Evolutionary conservation across 2,888 invertebrate genomes (phyloP).

Genomic region (Scaptomyza caliginosa): DNA sequence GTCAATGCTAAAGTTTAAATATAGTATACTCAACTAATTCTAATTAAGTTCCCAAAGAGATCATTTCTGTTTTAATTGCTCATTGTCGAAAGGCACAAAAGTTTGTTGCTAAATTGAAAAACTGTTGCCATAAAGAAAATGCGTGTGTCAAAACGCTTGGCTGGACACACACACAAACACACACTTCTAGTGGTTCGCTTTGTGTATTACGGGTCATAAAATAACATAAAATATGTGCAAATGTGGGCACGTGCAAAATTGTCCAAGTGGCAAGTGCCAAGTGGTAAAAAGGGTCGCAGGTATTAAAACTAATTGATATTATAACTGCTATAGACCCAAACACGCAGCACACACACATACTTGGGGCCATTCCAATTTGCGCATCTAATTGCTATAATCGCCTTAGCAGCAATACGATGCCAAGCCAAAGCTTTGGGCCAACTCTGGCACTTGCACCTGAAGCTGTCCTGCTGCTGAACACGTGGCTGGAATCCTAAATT

Average conservation of each 20-base stretch:
- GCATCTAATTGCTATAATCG: conserved; percentile 59
- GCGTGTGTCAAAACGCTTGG: not conserved
- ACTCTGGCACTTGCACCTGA: not conserved
- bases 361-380: conserved; percentile 18
- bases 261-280: conserved; percentile 30
- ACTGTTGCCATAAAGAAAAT: conserved; percentile 2
- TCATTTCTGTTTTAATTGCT: not conserved
- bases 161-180: not conserved
- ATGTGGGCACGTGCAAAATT: conserved; percentile 33
- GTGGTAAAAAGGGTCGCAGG: conserved; percentile 53
- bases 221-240: not conserved
- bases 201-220: not conserved
- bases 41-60: not conserved
- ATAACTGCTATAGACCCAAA: conserved; percentile 51
- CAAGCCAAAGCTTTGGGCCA: not conserved
- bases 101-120: conserved; percentile 2
- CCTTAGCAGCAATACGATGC: conserved; percentile 30
- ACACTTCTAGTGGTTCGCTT: conserved; percentile 5
- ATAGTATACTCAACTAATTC: not conserved
- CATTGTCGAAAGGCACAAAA: not conserved
- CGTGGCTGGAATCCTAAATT: conserved; percentile 43
- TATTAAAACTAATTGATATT: conserved; percentile 70
- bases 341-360: not conserved
- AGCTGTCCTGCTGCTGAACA: not conserved
- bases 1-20: not conserved